These are phyloP conservation scores for Acanthopagrus latus DNA, from an alignment of 2,797 vertebrate species.

Conservation along the genomic window DNA sequence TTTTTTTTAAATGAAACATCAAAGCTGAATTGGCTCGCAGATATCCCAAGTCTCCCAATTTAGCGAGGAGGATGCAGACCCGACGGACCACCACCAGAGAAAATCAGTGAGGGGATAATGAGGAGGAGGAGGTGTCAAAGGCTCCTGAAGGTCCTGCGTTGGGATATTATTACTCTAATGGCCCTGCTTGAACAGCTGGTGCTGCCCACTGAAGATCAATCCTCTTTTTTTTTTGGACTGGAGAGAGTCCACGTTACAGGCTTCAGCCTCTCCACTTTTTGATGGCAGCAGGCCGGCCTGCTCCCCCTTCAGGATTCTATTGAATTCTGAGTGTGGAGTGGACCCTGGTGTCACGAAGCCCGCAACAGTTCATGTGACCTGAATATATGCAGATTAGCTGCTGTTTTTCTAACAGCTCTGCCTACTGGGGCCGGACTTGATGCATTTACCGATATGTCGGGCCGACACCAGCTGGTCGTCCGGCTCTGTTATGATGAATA, in stretches of 20 bases:
- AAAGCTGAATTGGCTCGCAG: constrained; percentile 77
- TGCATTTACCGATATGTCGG: constrained; percentile 33
- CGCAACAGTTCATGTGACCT: constrained; percentile 21
- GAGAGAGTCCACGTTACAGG: constrained; percentile 13
- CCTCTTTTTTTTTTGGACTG: constrained; percentile 18
- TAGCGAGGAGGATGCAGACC: constrained; percentile 68
- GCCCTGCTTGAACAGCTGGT: constrained; percentile 37
- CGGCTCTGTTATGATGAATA: constrained; percentile 32
- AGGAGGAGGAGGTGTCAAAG: constrained; percentile 58
- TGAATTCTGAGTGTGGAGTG: not conserved
- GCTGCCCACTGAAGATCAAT: constrained; percentile 47
- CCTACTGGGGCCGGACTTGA: constrained; percentile 18
- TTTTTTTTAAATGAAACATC: constrained; percentile 75
- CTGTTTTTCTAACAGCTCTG: constrained; percentile 12
- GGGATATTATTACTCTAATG: constrained; percentile 67
- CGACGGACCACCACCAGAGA: constrained; percentile 66
- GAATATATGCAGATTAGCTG: constrained; percentile 26
- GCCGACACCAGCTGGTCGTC: constrained; percentile 9
- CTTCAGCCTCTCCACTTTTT: constrained; percentile 7
- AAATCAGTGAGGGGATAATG: constrained; percentile 59
- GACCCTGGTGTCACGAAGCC: not conserved
- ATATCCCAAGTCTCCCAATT: constrained; percentile 77
- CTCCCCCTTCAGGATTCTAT: constrained; percentile 1
- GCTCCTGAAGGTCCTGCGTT: constrained; percentile 57
- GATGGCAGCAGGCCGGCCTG: not conserved